Percentiles rank a stretch among this genome's conserved stretches.
Conservation (phyloP, 2,888 invertebrate genomes). For the Petrolisthes cinctipes region DNA sequence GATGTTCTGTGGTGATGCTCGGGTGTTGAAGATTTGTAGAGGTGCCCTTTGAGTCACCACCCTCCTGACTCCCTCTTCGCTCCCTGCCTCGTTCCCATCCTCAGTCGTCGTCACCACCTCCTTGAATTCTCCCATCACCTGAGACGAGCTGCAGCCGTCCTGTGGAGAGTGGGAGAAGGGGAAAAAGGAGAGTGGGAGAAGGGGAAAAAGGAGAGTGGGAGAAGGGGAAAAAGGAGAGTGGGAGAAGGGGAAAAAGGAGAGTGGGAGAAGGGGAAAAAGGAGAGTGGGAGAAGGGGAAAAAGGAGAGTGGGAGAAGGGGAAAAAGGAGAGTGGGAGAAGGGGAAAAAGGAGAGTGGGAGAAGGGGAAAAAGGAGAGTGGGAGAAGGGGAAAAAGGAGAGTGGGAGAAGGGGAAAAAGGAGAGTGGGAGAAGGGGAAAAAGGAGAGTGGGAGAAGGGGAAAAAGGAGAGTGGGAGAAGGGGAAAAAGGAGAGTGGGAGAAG, state of each 20-base stretch:
- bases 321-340: background rate
- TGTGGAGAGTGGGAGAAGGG: background rate
- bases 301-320: no score
- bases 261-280: background rate
- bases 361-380: background rate
- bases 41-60: conserved; percentile 35
- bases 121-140: conserved; percentile 47
- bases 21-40: conserved; percentile 46
- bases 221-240: background rate
- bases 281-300: background rate
- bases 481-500: background rate
- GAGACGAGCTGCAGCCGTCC: conserved; percentile 49
- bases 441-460: background rate
- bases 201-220: background rate
- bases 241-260: background rate
- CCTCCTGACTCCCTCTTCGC: background rate
- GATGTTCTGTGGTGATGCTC: conserved; percentile 33
- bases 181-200: background rate
- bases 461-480: background rate
- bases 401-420: background rate
- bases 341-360: background rate
- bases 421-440: background rate
- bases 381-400: no score
- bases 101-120: conserved; percentile 30
- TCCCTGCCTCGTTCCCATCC: background rate